Base-by-base conservation (phyloP, 2,888 invertebrate species). In the Teleogryllus oceanicus region DNA sequence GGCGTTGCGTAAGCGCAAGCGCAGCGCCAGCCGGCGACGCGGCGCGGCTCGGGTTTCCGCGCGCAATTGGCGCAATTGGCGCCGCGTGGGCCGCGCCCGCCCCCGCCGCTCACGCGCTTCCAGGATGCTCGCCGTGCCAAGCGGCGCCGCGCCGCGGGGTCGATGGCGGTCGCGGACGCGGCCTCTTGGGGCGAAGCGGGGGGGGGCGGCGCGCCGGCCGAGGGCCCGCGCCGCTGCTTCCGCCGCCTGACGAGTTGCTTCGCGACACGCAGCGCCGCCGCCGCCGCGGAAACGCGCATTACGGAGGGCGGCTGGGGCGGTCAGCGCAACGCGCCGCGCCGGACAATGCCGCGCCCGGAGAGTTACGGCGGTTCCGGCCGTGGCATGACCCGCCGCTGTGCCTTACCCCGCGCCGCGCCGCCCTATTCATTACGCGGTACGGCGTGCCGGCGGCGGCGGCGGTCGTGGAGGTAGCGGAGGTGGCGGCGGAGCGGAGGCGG, bases 31-130 rank as follows among this genome's bases (percentile, higher is more conserved):
- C 62, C 62, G n/a, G 62, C 13, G 62, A 10, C 62, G 13, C n/a
- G 62, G 3, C n/a, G 62, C 62, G 62, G 5, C 62, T 62, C 62
- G 62, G 62, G 62, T 62, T 62, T 62, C 62, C 62, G 62, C 62
- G 62, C 62, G 62, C 62, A 62, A 62, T 62, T 62, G 62, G n/a
- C n/a, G 62, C 62, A 62, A 62, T 62, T 62, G 62, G 62, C 62
- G 62, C 62, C 62, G 62, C 62, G 62, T 62, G 62, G 62, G 16
- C 62, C 62, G 13, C 62, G 62, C 13, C 62, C n/a, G 37, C 37
- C 37, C 37, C 37, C 37, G 37, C 37, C 37, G 37, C 37, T 37
- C 37, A 37, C 62, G 13, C 62, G n/a, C 62, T 18, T 62, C 62
- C 62, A 62, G 62, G n/a, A 62, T 62, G 62, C n/a, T n/a, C 62